Evolutionary conservation across 2,888 invertebrate genomes (phyloP).

Genomic region (Drosophila vallismaia): DNA sequence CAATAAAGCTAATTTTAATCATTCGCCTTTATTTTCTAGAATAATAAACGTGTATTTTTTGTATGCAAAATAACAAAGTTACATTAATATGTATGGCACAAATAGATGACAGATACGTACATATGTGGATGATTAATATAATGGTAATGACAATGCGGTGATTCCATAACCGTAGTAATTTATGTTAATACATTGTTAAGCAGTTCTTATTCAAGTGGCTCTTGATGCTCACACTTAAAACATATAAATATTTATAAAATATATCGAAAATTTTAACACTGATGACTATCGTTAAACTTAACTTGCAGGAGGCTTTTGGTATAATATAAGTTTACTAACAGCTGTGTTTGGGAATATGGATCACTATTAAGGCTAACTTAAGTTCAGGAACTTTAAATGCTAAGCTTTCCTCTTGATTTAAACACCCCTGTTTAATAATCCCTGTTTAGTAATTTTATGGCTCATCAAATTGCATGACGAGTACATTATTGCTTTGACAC

Average conservation of each 20-base stretch:
- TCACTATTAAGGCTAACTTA: constrained; percentile 5
- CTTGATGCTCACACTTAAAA: constrained; percentile 23
- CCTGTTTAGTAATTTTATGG: not conserved
- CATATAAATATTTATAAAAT: constrained; percentile 71
- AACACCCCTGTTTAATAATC: constrained; percentile 2
- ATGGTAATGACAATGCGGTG: constrained; percentile 33
- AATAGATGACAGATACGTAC: constrained; percentile 30
- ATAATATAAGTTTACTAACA: constrained; percentile 5
- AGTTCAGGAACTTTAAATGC: constrained; percentile 29
- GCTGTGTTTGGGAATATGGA: constrained; percentile 10
- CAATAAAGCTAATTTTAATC: constrained; percentile 48
- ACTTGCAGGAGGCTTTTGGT: constrained; percentile 46
- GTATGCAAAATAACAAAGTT: constrained; percentile 57
- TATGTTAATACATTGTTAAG: constrained; percentile 40
- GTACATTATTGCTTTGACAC: constrained; percentile 4
- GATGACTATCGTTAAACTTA: constrained; percentile 59
- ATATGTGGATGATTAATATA: constrained; percentile 32
- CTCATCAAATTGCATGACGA: not conserved
- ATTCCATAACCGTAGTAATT: constrained; percentile 34
- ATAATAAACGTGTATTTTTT: constrained; percentile 36
- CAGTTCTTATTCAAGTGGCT: constrained; percentile 32
- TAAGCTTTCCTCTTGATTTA: constrained; percentile 1
- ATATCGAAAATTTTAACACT: constrained; percentile 59
- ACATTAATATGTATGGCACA: constrained; percentile 55
- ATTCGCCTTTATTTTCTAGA: constrained; percentile 62